Evolutionary conservation across 2,113 vertebrate species (phyloP).

Genomic region (Lanius ludovicianus): DNA sequence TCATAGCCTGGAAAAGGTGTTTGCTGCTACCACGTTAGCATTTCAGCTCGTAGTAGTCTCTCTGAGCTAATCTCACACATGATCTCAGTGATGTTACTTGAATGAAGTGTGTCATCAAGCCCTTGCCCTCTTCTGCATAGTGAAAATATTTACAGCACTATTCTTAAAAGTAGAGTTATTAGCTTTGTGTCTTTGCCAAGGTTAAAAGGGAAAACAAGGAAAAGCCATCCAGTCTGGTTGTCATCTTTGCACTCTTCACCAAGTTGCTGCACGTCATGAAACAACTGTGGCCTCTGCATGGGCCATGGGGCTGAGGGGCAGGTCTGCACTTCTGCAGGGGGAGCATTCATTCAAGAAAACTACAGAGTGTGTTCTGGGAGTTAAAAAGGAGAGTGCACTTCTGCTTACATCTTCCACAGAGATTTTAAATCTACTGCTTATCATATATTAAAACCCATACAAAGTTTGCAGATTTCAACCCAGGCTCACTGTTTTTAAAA

Average conservation of each 20-base stretch:
- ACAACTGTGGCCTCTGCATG: not conserved
- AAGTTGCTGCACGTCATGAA: fast-evolving
- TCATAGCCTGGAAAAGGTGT: not conserved
- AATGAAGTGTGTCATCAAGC: not conserved
- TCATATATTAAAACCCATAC: not conserved
- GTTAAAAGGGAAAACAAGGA: not conserved
- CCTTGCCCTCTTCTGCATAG: not conserved
- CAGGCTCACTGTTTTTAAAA: not conserved
- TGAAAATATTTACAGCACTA: not conserved
- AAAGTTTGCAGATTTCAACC: not conserved
- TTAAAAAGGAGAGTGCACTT: not conserved
- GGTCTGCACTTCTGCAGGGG: not conserved
- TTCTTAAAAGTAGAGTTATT: not conserved
- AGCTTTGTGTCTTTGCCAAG: not conserved
- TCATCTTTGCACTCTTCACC: not conserved
- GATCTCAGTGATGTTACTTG: not conserved
- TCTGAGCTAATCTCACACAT: not conserved
- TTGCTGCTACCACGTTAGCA: fast-evolving
- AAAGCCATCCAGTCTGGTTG: not conserved
- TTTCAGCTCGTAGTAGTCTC: not conserved
- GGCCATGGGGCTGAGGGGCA: too few species aligned
- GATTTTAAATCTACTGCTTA: not conserved
- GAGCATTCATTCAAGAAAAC: not conserved
- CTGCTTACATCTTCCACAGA: not conserved
- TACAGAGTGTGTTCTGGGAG: not conserved